phyloP scores from a whole-genome alignment of 2,797 vertebrate species.

The Thripadectes ignobilis region DNA sequence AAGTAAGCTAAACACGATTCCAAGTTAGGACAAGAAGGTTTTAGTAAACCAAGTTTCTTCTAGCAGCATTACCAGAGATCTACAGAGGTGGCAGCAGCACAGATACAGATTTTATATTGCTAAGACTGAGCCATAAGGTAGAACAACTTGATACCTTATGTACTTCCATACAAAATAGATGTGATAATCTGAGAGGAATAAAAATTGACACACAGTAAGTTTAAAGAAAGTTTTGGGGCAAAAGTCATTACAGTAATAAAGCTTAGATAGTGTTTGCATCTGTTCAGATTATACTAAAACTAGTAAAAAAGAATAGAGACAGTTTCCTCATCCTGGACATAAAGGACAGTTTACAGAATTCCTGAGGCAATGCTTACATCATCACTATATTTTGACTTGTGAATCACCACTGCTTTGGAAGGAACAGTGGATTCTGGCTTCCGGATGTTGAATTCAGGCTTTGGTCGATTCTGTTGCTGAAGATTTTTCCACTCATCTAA shows the following conservation, averaged over 20 bases:
- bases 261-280: neutral
- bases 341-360: conserved; percentile 12
- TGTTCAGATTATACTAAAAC: neutral
- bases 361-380: conserved; percentile 80
- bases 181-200: neutral
- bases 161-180: neutral
- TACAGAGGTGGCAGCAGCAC: neutral
- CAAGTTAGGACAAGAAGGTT: neutral
- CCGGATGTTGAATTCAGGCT: conserved; percentile 92
- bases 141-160: neutral
- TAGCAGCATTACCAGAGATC: neutral
- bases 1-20: neutral
- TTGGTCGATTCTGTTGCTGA: conserved; percentile 87
- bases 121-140: neutral
- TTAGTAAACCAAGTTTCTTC: neutral
- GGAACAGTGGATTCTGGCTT: conserved; percentile 88
- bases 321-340: neutral
- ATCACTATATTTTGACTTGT: conserved; percentile 85
- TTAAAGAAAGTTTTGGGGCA: neutral
- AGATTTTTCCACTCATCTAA: conserved; percentile 94
- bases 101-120: neutral
- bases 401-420: conserved; percentile 94
- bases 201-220: neutral
- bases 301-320: neutral
- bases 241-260: neutral